A percentile compares a stretch with the other conserved stretches of the same genome.
Evolutionary conservation across 2,797 vertebrate genomes (phyloP).

Genomic region (Danio choprae): DNA sequence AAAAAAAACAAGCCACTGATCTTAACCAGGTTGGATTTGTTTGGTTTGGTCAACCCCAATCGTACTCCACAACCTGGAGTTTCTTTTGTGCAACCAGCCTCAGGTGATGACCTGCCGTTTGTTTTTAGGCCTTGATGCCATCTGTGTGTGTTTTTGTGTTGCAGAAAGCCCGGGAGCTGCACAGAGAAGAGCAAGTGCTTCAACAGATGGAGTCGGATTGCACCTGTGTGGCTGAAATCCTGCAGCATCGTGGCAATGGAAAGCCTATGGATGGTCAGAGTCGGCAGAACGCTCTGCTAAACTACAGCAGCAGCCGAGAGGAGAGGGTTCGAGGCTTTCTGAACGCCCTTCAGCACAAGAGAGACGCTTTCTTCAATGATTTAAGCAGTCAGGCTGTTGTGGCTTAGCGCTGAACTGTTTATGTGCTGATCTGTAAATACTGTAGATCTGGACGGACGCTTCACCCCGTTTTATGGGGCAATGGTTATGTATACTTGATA

Average conservation of each 20-base stretch:
- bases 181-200: conserved; percentile 82
- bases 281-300: conserved; percentile 81
- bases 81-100: no score
- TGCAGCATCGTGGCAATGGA: conserved; percentile 81
- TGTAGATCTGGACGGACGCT: conserved; percentile 60
- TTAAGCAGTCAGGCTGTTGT: conserved; percentile 65
- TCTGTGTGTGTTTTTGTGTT: conserved; percentile 27
- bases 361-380: conserved; percentile 79
- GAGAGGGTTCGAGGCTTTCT: conserved; percentile 89
- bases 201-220: conserved; percentile 90
- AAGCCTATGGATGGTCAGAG: conserved; percentile 77
- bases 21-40: no score
- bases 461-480: conserved; percentile 83
- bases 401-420: conserved; percentile 61
- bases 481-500: conserved; percentile 73
- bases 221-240: conserved; percentile 80
- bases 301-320: conserved; percentile 81
- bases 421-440: conserved; percentile 62
- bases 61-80: no score
- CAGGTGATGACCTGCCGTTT: no score
- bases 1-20: no score
- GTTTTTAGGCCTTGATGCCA: neutral
- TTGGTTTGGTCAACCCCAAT: no score
- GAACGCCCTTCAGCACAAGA: conserved; percentile 87
- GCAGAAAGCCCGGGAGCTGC: conserved; percentile 90